phyloP scores from a whole-genome alignment of 2,113 vertebrate species.

The Tachycineta bicolor region DNA sequence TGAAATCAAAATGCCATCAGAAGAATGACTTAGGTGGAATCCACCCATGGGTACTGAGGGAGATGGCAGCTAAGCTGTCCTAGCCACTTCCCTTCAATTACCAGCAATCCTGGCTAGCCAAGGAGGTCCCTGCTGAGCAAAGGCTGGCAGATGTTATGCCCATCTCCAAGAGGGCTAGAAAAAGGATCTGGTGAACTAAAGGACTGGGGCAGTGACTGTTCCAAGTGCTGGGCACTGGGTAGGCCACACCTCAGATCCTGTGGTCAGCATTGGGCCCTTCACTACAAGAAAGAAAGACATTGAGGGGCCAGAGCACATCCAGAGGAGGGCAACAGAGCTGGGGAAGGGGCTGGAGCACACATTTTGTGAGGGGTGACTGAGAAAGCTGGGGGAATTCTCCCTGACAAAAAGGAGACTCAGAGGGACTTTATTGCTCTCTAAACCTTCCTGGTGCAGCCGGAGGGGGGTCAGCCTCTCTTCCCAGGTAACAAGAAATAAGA shows the following conservation, averaged over 20 bases:
- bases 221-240: neutral
- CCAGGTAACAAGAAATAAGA: neutral
- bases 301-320: neutral
- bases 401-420: neutral
- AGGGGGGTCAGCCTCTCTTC: fast-evolving
- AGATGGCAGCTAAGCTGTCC: neutral
- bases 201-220: neutral
- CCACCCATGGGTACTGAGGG: neutral
- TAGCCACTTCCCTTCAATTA: neutral
- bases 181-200: neutral
- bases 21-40: neutral
- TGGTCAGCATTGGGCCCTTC: neutral
- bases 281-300: no score
- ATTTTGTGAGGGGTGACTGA: neutral
- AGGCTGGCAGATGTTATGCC: neutral
- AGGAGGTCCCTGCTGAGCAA: neutral
- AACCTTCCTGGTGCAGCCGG: neutral
- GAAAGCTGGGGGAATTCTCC: neutral
- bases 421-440: neutral
- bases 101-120: neutral
- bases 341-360: neutral
- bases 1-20: neutral
- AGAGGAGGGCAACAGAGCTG: neutral
- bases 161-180: neutral
- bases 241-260: neutral